Percentiles rank a stretch among this genome's conserved stretches.
phyloP scores from a whole-genome alignment of 1,140 invertebrate species.

The Proales similis region DNA sequence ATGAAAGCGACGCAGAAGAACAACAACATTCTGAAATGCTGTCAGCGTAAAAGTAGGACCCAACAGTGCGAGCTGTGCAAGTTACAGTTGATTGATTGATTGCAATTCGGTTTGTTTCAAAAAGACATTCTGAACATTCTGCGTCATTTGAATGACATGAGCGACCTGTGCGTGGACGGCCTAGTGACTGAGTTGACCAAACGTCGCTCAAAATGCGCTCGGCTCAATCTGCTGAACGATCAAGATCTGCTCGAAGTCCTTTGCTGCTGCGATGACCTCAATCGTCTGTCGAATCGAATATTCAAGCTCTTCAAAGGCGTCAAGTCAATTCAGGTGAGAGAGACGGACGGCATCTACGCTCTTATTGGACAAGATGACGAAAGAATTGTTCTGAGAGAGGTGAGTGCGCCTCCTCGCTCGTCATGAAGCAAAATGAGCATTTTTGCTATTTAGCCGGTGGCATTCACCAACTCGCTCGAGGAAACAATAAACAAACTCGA shows the following conservation, averaged over 20 bases:
- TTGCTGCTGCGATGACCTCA: constrained; percentile 17
- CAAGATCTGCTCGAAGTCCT: constrained; percentile 32
- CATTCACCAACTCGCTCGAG: constrained; percentile 19
- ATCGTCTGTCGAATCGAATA: constrained; percentile 22
- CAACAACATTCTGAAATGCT: constrained; percentile 52
- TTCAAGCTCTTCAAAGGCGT: constrained; percentile 1
- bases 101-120: background rate
- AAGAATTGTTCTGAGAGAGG: constrained; percentile 27
- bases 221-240: constrained; percentile 22
- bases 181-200: constrained; percentile 19
- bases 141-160: constrained; percentile 46
- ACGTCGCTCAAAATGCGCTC: constrained; percentile 20
- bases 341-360: constrained; percentile 15
- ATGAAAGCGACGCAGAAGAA: constrained; percentile 53
- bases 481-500: constrained; percentile 10
- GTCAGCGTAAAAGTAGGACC: constrained; percentile 50
- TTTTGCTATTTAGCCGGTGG: background rate
- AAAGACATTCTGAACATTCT: constrained; percentile 48
- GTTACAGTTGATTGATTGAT: background rate
- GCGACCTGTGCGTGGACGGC: constrained; percentile 45
- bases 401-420: background rate
- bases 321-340: background rate
- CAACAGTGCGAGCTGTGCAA: no score
- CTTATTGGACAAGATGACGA: constrained; percentile 20
- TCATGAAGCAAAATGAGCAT: background rate